Conservation (phyloP, 2,113 vertebrate species). For the Brachyistius frenatus region DNA sequence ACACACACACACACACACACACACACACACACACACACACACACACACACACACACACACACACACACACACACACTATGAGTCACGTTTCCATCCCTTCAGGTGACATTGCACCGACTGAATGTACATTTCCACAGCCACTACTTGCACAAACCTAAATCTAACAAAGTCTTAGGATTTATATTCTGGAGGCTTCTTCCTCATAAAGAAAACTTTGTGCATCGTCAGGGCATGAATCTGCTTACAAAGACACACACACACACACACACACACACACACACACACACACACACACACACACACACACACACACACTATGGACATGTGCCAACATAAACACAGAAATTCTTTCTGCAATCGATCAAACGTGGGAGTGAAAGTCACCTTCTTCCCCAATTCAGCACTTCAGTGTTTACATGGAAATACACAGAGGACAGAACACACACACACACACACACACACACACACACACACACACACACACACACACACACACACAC, state of each 20-base stretch:
- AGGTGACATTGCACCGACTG: too few relatives aligned
- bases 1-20: constrained; percentile 11
- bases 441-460: neutral
- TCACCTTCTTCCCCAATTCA: constrained; percentile 45
- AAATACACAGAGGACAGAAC: neutral
- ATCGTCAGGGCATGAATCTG: too few relatives aligned
- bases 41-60: constrained; percentile 3
- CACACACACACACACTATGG: constrained; percentile 2
- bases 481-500: neutral
- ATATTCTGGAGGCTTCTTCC: too few relatives aligned
- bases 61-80: constrained; percentile 4
- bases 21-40: constrained; percentile 9
- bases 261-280: too few relatives aligned
- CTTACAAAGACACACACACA: too few relatives aligned
- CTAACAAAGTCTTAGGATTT: too few relatives aligned
- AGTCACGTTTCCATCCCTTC: too few relatives aligned
- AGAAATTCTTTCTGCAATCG: neutral
- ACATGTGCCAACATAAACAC: neutral
- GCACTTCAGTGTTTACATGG: constrained; percentile 31
- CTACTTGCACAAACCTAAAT: too few relatives aligned
- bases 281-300: neutral
- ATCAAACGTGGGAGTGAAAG: constrained; percentile 31
- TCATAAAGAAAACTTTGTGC: too few relatives aligned
- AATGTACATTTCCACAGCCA: too few relatives aligned
- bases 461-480: too few relatives aligned